Evolutionary conservation across 1,140 invertebrate genomes (phyloP), one percentile per base, ranked within the genome.

Genomic region (Campoletis sonorensis): DNA sequence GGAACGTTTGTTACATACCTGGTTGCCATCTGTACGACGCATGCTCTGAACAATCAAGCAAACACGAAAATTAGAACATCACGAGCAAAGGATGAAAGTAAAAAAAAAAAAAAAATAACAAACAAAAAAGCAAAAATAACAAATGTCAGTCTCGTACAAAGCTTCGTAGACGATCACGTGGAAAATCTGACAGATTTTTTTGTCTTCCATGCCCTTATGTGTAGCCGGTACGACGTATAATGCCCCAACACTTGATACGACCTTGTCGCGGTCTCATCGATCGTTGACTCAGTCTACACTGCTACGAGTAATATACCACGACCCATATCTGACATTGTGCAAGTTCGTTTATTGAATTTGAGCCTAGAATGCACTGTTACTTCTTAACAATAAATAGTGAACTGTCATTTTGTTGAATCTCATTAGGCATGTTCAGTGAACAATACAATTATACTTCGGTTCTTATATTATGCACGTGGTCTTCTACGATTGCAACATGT

Each of bases 31-130:
- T 54, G 51, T 64, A 73, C 23, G 23, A 78, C 76, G 76, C 76
- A 78, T 78, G 76, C 76, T 64, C 76, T 33, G 15, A 51, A 73
- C 67, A 54, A 80, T 80, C 70, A 27, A 80, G 23, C 79, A 21
- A 73, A 49, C 49, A 80, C 26, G 49, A 70, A 61, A 71, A 80
- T 80, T 61, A 80, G 49, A 58, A 73, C 79, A 58, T 40, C 64
- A 73, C 67, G 58, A 64, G 18, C 7, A 30, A 21, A 64, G 26
- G 16, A 73, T n/a, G 51, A 80, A 51, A 49, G n/a, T 72, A 18
- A 8, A 2, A 37, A 7, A 8, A 37, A n/a, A 72, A 45, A 7
- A 23, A n/a, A 72, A 27, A n/a, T 5, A n/a, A n/a, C n/a, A n/a
- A n/a, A n/a, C n/a, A n/a, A n/a, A n/a, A n/a, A n/a, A n/a, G n/a